Evolutionary conservation across 2,113 vertebrate species (phyloP), one percentile per base, ranked within the genome.

Genomic region (Irena cyanogastra): DNA sequence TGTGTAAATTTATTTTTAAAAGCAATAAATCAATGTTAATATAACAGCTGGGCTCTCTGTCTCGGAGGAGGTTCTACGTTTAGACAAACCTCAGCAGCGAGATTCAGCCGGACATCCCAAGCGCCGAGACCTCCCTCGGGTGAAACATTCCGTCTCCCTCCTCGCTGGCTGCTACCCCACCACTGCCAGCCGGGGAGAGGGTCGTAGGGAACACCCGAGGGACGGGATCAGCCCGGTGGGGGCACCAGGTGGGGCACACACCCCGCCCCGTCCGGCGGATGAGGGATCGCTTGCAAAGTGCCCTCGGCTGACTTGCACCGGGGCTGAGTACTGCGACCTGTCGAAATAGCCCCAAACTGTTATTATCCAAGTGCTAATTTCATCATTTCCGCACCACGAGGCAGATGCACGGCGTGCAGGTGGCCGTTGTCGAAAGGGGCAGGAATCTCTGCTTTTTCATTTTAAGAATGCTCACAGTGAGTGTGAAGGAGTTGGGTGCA

Each of bases 1-100:
- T 96, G 96, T 96, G 97, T 97, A 98, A 97, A 98, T 96, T 97
- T 97, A 97, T 98, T 98, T 98, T 97, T 97, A 94, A 97, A 98
- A 97, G 97, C 96, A 97, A 98, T 98, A 97, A 98, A 98, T 98
- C 98, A 98, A 94, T 94, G 97, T 90, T 98, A 97, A 97, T 97
- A 98, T 68, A 96, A 97, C 97, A 98, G 96, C 97, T 98, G 97
- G 96, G 93, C 88, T 97, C 92, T 93, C 94, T 84, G 22, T 96
- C 89, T 87, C 90, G 49, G 92, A 82, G 86, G 95, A 96, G 93
- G 13, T 93, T 95, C 88, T 61, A 37, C 87, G 85, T 96, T 95
- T 70, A 94, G 95, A 92, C 87, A 78, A 94, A 95, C 24, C 71
- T 90, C 89, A 78, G 91, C 52, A 72, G 59, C 18, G 89, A 91